phyloP scores from a whole-genome alignment of 92 coral and sea anemone genomes.

The Metridium senile region DNA sequence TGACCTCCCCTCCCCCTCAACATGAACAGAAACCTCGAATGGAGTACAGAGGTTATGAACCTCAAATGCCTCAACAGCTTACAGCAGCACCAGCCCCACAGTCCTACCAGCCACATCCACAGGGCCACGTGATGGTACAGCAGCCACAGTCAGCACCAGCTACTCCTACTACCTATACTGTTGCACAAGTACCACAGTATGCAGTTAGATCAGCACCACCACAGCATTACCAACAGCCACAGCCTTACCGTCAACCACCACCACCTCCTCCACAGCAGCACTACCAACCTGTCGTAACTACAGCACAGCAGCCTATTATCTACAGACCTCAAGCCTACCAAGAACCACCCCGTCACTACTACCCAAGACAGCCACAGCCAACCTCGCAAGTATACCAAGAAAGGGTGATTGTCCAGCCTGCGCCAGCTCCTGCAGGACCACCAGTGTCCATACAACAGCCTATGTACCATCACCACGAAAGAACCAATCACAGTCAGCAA shows the following conservation, averaged over 20 bases:
- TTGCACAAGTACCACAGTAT: slow-evolving; percentile 34
- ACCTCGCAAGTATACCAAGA: slow-evolving; percentile 19
- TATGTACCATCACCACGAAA: slow-evolving; percentile 14
- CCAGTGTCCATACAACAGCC: slow-evolving; percentile 13
- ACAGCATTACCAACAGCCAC: slow-evolving; percentile 35
- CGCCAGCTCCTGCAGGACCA: not conserved
- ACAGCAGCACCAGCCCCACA: slow-evolving; percentile 51
- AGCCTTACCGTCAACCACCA: not conserved
- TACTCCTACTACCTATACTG: slow-evolving; percentile 41
- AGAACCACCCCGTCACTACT: slow-evolving; percentile 19
- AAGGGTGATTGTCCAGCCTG: slow-evolving; percentile 9
- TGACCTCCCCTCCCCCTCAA: slow-evolving; percentile 29
- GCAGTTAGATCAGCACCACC: slow-evolving; percentile 36
- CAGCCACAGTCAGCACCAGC: slow-evolving; percentile 44
- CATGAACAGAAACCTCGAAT: slow-evolving; percentile 46
- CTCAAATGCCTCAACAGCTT: slow-evolving; percentile 50
- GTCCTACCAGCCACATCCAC: slow-evolving; percentile 48
- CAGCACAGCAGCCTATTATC: slow-evolving; percentile 14
- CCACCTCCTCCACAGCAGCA: slow-evolving; percentile 20
- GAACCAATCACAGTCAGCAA: not conserved
- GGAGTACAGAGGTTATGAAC: slow-evolving; percentile 47
- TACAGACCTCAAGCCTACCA: slow-evolving; percentile 49
- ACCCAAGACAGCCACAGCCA: slow-evolving; percentile 28
- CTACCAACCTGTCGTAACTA: slow-evolving; percentile 17
- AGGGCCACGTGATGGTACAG: slow-evolving; percentile 35